These are phyloP conservation scores for Malthinus seriepunctatus DNA, from an alignment of 2,888 invertebrate species.

Conservation along the genomic window DNA sequence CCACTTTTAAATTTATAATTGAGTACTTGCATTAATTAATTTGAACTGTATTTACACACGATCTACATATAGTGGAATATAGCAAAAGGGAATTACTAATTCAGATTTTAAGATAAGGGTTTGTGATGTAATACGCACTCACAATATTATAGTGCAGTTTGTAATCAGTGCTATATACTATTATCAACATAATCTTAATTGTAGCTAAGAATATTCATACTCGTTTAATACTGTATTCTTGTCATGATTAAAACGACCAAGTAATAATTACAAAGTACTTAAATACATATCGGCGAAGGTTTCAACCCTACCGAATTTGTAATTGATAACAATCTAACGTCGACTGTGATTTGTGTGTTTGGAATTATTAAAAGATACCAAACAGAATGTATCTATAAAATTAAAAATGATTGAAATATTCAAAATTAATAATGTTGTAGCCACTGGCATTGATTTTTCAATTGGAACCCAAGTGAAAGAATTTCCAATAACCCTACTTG, in stretches of 20 bases:
- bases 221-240: constrained; percentile 17
- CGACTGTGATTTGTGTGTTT: too few species aligned
- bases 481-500: too few species aligned
- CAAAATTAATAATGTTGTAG: too few species aligned
- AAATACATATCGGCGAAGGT: constrained; percentile 2
- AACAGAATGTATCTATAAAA: too few species aligned
- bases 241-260: constrained; percentile 11
- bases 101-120: constrained; percentile 18
- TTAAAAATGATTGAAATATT: too few species aligned
- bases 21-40: constrained; percentile 2
- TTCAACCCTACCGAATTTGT: background rate
- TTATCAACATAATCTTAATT: constrained; percentile 16
- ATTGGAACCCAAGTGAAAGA: too few species aligned
- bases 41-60: constrained; percentile 10
- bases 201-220: constrained; percentile 21
- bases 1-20: background rate
- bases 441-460: too few species aligned
- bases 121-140: constrained; percentile 20
- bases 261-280: constrained; percentile 14
- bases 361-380: too few species aligned
- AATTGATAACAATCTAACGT: too few species aligned
- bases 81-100: constrained; percentile 10
- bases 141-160: constrained; percentile 18
- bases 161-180: constrained; percentile 12
- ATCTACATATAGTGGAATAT: constrained; percentile 6